Conservation (phyloP, 2,797 vertebrate genomes). For the Siniperca undulata region DNA sequence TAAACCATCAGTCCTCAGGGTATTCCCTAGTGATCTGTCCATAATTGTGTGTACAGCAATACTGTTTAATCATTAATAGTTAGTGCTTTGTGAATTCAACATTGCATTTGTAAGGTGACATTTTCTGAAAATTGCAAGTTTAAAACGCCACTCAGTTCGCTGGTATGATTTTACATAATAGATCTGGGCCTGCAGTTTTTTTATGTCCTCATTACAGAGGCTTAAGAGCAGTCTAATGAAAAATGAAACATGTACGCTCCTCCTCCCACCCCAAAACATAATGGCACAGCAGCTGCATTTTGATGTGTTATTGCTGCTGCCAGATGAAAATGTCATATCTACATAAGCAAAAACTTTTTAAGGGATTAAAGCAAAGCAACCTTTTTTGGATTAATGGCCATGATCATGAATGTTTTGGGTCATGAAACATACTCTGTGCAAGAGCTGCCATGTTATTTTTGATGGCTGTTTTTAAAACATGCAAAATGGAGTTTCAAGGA, state of each 20-base stretch:
- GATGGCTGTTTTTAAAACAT: slow-evolving; percentile 4
- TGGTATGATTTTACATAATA: slow-evolving; percentile 59
- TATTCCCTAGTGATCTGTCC: slow-evolving; percentile 4
- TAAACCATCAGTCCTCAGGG: neutral
- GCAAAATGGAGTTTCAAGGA: slow-evolving; percentile 31
- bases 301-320: slow-evolving; percentile 24
- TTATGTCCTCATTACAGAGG: slow-evolving; percentile 66
- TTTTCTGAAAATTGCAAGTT: slow-evolving; percentile 23
- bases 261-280: slow-evolving; percentile 48
- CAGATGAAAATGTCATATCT: slow-evolving; percentile 51
- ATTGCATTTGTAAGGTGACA: neutral
- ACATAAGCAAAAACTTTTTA: slow-evolving; percentile 66
- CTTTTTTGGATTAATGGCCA: slow-evolving; percentile 44
- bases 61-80: slow-evolving; percentile 13
- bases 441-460: slow-evolving; percentile 35
- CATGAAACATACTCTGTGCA: slow-evolving; percentile 15
- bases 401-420: slow-evolving; percentile 42
- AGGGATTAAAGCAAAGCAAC: slow-evolving; percentile 60
- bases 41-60: neutral
- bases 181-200: slow-evolving; percentile 42
- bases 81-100: neutral
- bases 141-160: slow-evolving; percentile 26
- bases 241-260: slow-evolving; percentile 43
- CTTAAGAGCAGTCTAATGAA: slow-evolving; percentile 72
- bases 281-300: slow-evolving; percentile 65